phyloP scores from a whole-genome alignment of 2,888 invertebrate species.

The Trachelus iudaicus region DNA sequence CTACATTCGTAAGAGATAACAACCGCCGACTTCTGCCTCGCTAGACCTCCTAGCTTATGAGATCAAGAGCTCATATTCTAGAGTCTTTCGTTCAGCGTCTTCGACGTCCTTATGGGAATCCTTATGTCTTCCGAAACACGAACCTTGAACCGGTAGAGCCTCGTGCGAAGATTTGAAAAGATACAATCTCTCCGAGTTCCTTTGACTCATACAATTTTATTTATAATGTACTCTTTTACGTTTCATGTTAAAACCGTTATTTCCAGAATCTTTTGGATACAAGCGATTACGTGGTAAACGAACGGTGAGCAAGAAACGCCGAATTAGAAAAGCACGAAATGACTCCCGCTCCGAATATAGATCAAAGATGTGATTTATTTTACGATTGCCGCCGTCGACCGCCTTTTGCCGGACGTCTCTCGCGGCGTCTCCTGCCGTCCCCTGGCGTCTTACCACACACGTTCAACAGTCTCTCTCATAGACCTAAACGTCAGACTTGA shows the following conservation, averaged over 20 bases:
- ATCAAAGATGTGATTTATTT: conserved; percentile 61
- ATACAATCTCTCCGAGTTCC: not conserved
- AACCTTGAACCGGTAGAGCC: not conserved
- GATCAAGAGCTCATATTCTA: conserved; percentile 5
- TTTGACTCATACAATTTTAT: not conserved
- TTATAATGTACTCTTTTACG: not conserved
- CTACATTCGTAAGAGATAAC: conserved; percentile 6
- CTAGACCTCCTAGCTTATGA: conserved; percentile 8
- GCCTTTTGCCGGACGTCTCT: conserved; percentile 17
- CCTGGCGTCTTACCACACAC: not conserved
- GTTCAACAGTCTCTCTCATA: conserved; percentile 31
- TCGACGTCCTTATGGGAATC: not conserved
- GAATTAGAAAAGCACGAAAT: conserved; percentile 7
- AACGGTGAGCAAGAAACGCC: not conserved
- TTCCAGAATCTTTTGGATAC: not conserved
- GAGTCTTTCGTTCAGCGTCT: not conserved
- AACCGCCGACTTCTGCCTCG: conserved; percentile 6
- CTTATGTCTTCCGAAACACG: not conserved
- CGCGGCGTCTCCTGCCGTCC: conserved; percentile 7
- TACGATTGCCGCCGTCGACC: conserved; percentile 47
- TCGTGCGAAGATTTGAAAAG: not conserved
- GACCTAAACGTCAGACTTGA: conserved; percentile 12
- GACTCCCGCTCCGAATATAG: conserved; percentile 50
- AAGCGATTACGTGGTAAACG: not conserved
- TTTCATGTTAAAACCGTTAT: not conserved